phyloP scores from a whole-genome alignment of 2,888 invertebrate species.

The Nasonia oneida region DNA sequence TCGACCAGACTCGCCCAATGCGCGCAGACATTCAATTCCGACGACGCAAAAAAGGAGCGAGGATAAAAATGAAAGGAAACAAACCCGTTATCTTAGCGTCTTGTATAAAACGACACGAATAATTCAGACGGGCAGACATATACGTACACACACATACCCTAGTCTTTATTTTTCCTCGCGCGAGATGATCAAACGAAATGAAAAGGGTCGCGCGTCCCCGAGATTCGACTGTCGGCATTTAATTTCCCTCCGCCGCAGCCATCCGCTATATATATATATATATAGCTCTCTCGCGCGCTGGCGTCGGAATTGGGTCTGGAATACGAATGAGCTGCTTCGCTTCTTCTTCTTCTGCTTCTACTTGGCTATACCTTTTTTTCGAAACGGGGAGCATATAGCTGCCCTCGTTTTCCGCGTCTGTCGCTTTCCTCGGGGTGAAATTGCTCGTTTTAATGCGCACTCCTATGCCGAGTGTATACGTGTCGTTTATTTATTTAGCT shows the following conservation, averaged over 20 bases:
- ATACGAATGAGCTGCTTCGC: slow-evolving; percentile 45
- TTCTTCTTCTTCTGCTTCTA: not conserved
- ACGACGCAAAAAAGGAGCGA: not conserved
- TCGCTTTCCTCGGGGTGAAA: not conserved
- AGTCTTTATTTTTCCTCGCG: slow-evolving; percentile 13
- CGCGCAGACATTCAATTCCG: not conserved
- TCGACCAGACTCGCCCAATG: not conserved
- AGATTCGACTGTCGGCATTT: slow-evolving; percentile 44
- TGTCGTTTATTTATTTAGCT: slow-evolving; percentile 48
- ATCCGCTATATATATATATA: slow-evolving; percentile 22
- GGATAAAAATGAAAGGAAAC: not conserved
- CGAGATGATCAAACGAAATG: not conserved
- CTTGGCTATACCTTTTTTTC: not conserved
- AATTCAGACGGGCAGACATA: slow-evolving; percentile 28
- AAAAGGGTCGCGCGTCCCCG: slow-evolving; percentile 3
- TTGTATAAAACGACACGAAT: slow-evolving; percentile 2
- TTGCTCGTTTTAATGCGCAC: slow-evolving; percentile 34
- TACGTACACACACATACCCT: not conserved
- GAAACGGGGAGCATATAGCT: not conserved
- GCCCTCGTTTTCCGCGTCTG: slow-evolving; percentile 4
- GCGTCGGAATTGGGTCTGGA: slow-evolving; percentile 43
- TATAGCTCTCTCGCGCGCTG: not conserved
- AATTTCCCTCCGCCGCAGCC: slow-evolving; percentile 29
- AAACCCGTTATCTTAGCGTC: not conserved
- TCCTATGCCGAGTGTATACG: not conserved